Percentiles rank a stretch among this genome's conserved stretches.
Conservation (phyloP, 2,888 invertebrate species). For the Drosophila rubida region DNA sequence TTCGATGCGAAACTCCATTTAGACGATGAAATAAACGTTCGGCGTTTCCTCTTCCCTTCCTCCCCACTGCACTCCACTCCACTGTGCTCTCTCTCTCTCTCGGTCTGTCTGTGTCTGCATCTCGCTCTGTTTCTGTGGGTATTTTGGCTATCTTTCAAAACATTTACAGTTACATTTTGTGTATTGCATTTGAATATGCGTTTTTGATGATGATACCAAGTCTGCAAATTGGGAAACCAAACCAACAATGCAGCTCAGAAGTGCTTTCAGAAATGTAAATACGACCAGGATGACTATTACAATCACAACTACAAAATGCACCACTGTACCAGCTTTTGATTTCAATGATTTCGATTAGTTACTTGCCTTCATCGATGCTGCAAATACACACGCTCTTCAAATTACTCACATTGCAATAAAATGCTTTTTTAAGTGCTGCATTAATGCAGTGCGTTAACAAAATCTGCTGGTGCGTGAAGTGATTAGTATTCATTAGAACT, state of each 20-base stretch:
- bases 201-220: constrained; percentile 43
- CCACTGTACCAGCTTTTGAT: not conserved
- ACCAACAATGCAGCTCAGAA: constrained; percentile 33
- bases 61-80: not conserved
- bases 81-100: not conserved
- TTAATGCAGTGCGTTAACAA: too few species aligned
- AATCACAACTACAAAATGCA: constrained; percentile 3
- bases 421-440: too few species aligned
- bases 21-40: constrained; percentile 76
- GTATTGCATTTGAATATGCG: constrained; percentile 69
- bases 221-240: constrained; percentile 51
- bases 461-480: too few species aligned
- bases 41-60: constrained; percentile 24
- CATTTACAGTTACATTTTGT: constrained; percentile 75
- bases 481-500: too few species aligned
- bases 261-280: constrained; percentile 13
- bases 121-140: constrained; percentile 7
- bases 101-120: not conserved
- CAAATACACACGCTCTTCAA: not conserved
- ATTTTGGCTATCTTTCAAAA: constrained; percentile 67
- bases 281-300: not conserved
- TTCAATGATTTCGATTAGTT: not conserved
- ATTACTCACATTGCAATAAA: too few species aligned
- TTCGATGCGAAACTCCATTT: constrained; percentile 63
- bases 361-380: not conserved